These are phyloP conservation scores for Cromileptes altivelis DNA, from an alignment of 2,113 vertebrate species.

Conservation along the genomic window DNA sequence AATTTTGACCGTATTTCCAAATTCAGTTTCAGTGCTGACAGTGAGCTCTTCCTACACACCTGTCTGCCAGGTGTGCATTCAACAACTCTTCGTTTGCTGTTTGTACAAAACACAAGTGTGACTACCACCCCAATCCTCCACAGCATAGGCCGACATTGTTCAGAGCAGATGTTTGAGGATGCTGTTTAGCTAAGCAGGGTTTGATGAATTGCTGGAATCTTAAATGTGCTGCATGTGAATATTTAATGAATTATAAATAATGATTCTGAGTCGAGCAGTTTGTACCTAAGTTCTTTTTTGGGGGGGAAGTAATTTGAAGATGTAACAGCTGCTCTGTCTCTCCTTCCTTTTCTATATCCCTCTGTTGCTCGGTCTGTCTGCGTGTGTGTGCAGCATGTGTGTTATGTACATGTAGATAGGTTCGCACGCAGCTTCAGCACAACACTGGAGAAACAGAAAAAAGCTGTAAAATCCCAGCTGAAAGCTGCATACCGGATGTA, in stretches of 20 bases:
- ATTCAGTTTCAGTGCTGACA: neutral
- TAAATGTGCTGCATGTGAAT: constrained; percentile 49
- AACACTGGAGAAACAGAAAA: constrained; percentile 16
- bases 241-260: constrained; percentile 56
- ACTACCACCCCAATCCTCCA: neutral
- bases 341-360: constrained; percentile 37
- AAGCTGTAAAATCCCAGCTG: constrained; percentile 21
- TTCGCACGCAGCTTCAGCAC: constrained; percentile 2
- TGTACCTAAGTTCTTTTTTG: constrained; percentile 54
- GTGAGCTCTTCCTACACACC: neutral
- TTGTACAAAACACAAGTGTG: neutral
- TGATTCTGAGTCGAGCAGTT: constrained; percentile 41
- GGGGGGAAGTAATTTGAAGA: constrained; percentile 55
- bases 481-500: constrained; percentile 46
- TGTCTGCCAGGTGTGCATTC: neutral
- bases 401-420: constrained; percentile 20
- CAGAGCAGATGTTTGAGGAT: constrained; percentile 50
- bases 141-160: neutral
- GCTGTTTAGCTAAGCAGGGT: constrained; percentile 33
- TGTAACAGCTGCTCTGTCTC: constrained; percentile 64
- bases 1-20: constrained; percentile 2
- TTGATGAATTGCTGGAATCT: constrained; percentile 56
- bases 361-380: constrained; percentile 30
- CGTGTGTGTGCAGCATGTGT: neutral
- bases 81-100: neutral